Evolutionary conservation across 2,888 invertebrate genomes (phyloP).

Genomic region (Hyposoter didymator): DNA sequence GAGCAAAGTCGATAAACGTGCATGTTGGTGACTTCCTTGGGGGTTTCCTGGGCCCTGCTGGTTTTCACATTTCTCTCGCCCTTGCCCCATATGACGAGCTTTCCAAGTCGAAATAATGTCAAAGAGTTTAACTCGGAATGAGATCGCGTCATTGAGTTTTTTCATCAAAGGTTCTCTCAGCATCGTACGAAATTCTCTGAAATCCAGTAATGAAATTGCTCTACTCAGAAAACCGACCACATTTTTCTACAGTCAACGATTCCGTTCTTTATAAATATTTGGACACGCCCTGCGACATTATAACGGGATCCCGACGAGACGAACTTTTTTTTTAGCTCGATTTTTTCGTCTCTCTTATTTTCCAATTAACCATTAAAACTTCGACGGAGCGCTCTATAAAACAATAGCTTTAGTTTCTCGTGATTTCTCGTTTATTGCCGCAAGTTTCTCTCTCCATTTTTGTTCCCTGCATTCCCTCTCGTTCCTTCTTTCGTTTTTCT

Average conservation of each 20-base stretch:
- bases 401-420: constrained; percentile 57
- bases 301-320: not conserved
- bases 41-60: constrained; percentile 65
- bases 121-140: constrained; percentile 69
- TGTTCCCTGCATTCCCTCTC: not conserved
- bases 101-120: constrained; percentile 71
- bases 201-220: constrained; percentile 69
- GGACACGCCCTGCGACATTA: constrained; percentile 36
- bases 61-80: constrained; percentile 48
- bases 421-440: constrained; percentile 62
- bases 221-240: not conserved
- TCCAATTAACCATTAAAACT: constrained; percentile 59
- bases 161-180: constrained; percentile 2
- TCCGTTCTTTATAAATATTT: constrained; percentile 50
- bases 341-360: constrained; percentile 21
- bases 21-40: constrained; percentile 43
- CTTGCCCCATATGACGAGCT: constrained; percentile 67
- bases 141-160: constrained; percentile 51
- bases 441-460: constrained; percentile 30
- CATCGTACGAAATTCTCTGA: constrained; percentile 56
- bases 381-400: constrained; percentile 49
- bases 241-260: constrained; percentile 51
- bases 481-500: not conserved
- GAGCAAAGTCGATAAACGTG: constrained; percentile 61
- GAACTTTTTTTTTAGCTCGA: not conserved